Base-by-base conservation (phyloP, 2,113 vertebrate genomes). In the Aviceda subcristata region DNA sequence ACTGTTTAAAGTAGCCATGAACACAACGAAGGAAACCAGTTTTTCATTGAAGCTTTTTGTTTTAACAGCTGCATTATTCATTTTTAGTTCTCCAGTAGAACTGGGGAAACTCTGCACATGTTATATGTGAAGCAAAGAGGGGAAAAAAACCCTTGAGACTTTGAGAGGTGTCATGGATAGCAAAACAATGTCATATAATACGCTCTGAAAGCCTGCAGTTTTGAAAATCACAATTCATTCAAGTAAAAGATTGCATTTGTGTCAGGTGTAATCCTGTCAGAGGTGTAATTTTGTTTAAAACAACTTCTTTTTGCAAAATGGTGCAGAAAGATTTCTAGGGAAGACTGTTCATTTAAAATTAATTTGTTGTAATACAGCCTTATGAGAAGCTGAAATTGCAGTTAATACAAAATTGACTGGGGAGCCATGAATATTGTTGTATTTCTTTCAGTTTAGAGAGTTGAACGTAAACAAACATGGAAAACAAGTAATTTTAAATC, bases 181-280 rank as follows among this genome's bases (percentile, higher is more conserved):
- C 86, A 87, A 83, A 92, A 87, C 79, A 53, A 72, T 32, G 20
- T 57, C 14, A 10, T 22, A 12, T 72, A 79, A 73, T 85, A 17
- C 0, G 1, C 55, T 91, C 43, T 60, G 73, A 94, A 92, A 86
- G 51, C 45, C 57, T 0, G 0, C 48, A 36, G 73, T 81, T 97
- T 73, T 39, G 51, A 68, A 89, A 86, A 96, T 92, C 45, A 45
- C 80, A 56, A 56, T 91, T 89, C 69, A 62, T 83, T 89, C 64
- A 29, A 22, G 34, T 72, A 56, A 76, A 86, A 84, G 76, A 72
- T 78, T 81, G 60, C 39, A 30, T 84, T 94, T 92, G 76, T 96
- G 79, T 95, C 34, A 36, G 43, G 59, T 92, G 39, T 86, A 71
- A 92, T 96, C 63, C 76, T 86, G 88, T 90, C 95, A 91, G 82